Conservation (phyloP, 2,888 invertebrate species). For the Marronus borbonicus region DNA sequence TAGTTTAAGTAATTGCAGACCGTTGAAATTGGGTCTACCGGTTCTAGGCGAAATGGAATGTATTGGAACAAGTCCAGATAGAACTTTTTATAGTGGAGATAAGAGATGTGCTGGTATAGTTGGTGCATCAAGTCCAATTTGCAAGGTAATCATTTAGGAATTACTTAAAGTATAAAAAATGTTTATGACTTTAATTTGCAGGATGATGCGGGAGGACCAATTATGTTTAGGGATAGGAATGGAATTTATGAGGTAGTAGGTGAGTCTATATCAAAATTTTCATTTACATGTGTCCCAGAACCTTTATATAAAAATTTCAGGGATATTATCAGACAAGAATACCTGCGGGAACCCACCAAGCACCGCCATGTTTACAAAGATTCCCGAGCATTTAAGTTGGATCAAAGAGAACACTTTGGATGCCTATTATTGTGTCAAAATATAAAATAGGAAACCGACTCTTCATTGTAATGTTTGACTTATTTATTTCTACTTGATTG, state of each 20-base stretch:
- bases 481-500: conserved; percentile 5
- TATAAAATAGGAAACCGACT: neutral
- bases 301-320: conserved; percentile 60
- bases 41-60: conserved; percentile 71
- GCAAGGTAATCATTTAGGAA: conserved; percentile 68
- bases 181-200: conserved; percentile 62
- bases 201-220: conserved; percentile 74
- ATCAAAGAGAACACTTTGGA: conserved; percentile 73
- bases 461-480: neutral
- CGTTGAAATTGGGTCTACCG: conserved; percentile 73
- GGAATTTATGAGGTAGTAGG: conserved; percentile 74
- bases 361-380: conserved; percentile 72
- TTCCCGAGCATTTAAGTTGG: conserved; percentile 74
- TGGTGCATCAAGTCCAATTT: conserved; percentile 71
- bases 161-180: conserved; percentile 4
- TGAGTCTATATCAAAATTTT: conserved; percentile 55
- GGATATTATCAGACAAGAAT: conserved; percentile 72
- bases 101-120: conserved; percentile 75
- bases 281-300: too few species aligned
- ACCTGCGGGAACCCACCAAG: conserved; percentile 69
- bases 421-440: conserved; percentile 73
- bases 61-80: conserved; percentile 65
- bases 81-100: conserved; percentile 68
- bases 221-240: conserved; percentile 71
- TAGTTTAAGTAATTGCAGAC: conserved; percentile 69